Evolutionary conservation across 2,797 vertebrate species (phyloP), one percentile per base, ranked within the genome.

Genomic region (Calcarius lapponicus): DNA sequence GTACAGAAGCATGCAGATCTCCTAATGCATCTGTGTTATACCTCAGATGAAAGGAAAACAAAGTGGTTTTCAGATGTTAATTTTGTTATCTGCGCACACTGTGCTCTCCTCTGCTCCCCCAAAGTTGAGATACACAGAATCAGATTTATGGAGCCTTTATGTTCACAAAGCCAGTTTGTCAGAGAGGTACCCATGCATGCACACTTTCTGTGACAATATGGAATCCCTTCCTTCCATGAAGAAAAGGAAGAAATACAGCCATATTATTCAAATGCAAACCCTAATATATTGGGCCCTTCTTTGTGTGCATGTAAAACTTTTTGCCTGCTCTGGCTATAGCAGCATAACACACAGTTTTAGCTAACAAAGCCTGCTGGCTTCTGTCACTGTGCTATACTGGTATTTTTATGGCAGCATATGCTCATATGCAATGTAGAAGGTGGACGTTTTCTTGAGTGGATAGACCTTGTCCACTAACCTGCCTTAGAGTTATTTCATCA

Each of bases 11-110:
- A 92, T 95, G 95, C 86, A 90, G 91, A 92, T 95, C 93, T 97
- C 83, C 83, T 94, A 92, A 95, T 96, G 93, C 95, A 94, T 95
- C 90, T 86, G 57, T 92, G 93, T 95, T 95, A 80, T 95, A 94
- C 80, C 81, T 94, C 95, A 95, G 83, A 95, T 89, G 94, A 94
- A 96, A 95, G 71, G 74, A 95, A 97, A 95, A 96, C 90, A 95
- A 95, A 92, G 92, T 91, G 90, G 0, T 97, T 95, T 97, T 95
- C 94, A 93, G 90, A 95, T 95, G 95, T 96, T 92, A 94, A 80
- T 95, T 95, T 80, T 93, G 88, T 91, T 93, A 96, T 95, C 90
- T 95, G 69, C 6, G 1, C 73, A 43, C 21, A 80, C 81, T 80
- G 69, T 54, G 80, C 81, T 94, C 65, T 67, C 70, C 62, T 90